These are phyloP conservation scores for Odontomachus brunneus DNA, from an alignment of 1,140 invertebrate genomes.

Conservation along the genomic window DNA sequence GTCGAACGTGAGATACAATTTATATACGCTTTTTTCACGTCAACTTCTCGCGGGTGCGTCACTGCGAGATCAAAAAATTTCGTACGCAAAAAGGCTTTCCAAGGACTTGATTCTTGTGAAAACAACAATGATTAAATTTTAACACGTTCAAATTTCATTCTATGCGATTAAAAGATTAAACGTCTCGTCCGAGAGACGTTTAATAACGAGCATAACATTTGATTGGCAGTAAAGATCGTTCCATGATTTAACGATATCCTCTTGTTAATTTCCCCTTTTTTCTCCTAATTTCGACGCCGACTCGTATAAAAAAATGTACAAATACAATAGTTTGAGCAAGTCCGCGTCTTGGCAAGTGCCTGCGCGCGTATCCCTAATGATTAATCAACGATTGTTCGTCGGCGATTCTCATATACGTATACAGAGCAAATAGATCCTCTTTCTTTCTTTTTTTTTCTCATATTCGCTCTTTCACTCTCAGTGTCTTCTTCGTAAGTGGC, in stretches of 20 bases:
- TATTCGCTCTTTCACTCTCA: conserved; percentile 11
- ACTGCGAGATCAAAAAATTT: too few species aligned
- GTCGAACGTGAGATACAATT: too few species aligned
- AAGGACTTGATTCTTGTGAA: too few species aligned
- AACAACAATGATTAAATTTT: too few species aligned
- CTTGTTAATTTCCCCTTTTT: background rate
- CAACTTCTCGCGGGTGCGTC: too few species aligned
- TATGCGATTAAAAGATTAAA: too few species aligned
- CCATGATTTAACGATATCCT: conserved; percentile 1
- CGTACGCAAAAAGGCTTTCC: too few species aligned
- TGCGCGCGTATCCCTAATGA: conserved; percentile 59
- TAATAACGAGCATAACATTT: background rate
- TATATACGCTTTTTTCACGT: too few species aligned
- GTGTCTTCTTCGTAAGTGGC: conserved; percentile 17
- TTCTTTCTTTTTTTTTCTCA: conserved; percentile 24
- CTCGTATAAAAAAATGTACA: conserved; percentile 71
- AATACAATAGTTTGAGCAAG: conserved; percentile 72
- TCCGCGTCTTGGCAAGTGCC: conserved; percentile 46
- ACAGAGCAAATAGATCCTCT: conserved; percentile 39
- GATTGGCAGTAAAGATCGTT: conserved; percentile 36
- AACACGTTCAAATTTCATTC: too few species aligned
- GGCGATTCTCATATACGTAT: conserved; percentile 3
- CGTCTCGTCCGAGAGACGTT: too few species aligned
- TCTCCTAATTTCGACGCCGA: conserved; percentile 28
- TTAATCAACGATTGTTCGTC: conserved; percentile 62